Evolutionary conservation across 2,888 invertebrate genomes (phyloP).

Genomic region (Noctuana brunneofusca): DNA sequence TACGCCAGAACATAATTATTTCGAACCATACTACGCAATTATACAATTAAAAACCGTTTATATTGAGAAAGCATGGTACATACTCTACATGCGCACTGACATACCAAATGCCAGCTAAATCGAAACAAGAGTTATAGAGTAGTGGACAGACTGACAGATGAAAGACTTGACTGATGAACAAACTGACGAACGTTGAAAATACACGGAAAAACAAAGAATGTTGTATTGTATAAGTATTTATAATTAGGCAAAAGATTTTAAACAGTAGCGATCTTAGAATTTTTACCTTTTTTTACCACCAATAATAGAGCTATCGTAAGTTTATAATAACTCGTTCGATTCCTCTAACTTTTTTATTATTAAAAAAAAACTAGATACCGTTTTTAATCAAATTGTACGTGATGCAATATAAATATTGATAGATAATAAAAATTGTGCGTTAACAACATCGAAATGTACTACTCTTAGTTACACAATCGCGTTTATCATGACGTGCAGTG

Average conservation of each 20-base stretch:
- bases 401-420: conserved; percentile 26
- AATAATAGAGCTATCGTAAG: too few relatives aligned
- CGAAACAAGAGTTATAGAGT: conserved; percentile 21
- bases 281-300: too few relatives aligned
- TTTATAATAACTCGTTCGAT: too few relatives aligned
- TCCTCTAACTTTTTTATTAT: too few relatives aligned
- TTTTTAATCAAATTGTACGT: too few relatives aligned
- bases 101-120: conserved; percentile 21
- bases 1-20: too few relatives aligned
- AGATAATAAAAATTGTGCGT: conserved; percentile 31
- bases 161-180: conserved; percentile 20
- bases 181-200: conserved; percentile 16
- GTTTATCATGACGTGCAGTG: conserved; percentile 31
- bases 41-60: not conserved
- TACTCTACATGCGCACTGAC: conserved; percentile 4
- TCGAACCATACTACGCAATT: not conserved
- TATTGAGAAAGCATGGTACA: not conserved
- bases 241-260: too few relatives aligned
- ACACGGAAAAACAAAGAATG: conserved; percentile 1
- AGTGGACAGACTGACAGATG: conserved; percentile 20
- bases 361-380: too few relatives aligned
- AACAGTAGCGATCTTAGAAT: too few relatives aligned
- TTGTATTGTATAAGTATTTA: too few relatives aligned
- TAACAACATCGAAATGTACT: conserved; percentile 30
- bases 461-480: conserved; percentile 32